Evolutionary conservation across 2,888 invertebrate species (phyloP).

Genomic region (Pogonocherus hispidulus): DNA sequence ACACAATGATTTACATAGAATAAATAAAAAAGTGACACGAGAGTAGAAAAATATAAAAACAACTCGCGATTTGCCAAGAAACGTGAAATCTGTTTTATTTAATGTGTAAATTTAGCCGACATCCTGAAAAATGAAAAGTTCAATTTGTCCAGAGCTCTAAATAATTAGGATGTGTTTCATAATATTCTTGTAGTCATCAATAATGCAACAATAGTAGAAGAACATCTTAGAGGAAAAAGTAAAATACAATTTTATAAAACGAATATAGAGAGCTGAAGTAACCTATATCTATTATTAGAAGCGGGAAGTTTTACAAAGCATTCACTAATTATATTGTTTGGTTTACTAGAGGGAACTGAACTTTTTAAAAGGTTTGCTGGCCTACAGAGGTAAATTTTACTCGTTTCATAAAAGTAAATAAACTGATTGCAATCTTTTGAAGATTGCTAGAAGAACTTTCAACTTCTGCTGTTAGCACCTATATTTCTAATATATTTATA

Average conservation of each 20-base stretch:
- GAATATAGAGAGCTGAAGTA: constrained; percentile 26
- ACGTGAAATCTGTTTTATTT: neutral
- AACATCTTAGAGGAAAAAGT: neutral
- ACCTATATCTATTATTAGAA: constrained; percentile 26
- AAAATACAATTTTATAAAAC: constrained; percentile 18
- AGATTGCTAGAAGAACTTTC: no score
- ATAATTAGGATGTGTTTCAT: neutral
- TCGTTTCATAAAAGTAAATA: neutral
- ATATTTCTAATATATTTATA: no score
- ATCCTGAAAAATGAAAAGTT: neutral
- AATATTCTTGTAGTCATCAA: neutral
- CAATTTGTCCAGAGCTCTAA: neutral
- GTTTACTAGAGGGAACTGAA: constrained; percentile 27
- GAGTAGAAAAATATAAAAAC: constrained; percentile 5
- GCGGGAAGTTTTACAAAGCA: constrained; percentile 26
- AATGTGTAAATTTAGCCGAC: neutral
- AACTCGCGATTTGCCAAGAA: constrained; percentile 8
- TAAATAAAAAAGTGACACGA: neutral
- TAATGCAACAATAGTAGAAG: neutral
- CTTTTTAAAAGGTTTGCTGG: constrained; percentile 19
- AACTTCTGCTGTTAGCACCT: no score
- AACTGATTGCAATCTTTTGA: no score
- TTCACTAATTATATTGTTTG: constrained; percentile 31
- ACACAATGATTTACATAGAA: neutral
- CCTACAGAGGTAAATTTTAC: neutral